Conservation (phyloP, 2,888 invertebrate species). For the Choristoneura rosaceana region DNA sequence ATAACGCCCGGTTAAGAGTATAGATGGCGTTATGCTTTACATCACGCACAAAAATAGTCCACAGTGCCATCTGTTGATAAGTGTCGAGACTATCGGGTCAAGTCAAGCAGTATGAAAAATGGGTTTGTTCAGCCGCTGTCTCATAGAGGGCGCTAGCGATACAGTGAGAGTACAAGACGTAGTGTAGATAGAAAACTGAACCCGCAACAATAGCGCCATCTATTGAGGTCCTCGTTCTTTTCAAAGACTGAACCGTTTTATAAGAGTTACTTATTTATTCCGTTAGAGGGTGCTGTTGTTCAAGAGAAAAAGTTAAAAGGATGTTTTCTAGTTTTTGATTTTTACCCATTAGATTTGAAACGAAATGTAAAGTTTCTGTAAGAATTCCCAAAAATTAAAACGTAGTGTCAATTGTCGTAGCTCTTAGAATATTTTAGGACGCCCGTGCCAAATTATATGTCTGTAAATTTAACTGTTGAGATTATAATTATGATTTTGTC, state of each 20-base stretch:
- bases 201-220: neutral
- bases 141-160: constrained; percentile 22
- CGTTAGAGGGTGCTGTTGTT: neutral
- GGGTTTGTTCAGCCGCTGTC: neutral
- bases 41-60: too few species aligned
- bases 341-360: too few species aligned
- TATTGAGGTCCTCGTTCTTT: neutral
- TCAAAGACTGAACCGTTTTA: too few species aligned
- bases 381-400: too few species aligned
- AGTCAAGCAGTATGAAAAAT: neutral
- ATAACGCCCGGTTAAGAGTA: neutral
- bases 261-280: neutral
- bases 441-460: too few species aligned
- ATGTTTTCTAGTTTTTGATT: too few species aligned
- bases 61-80: constrained; percentile 6
- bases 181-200: neutral
- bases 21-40: constrained; percentile 13
- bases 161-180: neutral
- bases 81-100: neutral
- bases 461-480: too few species aligned
- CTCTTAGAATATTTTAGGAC: too few species aligned
- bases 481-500: too few species aligned
- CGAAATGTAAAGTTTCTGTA: too few species aligned
- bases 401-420: too few species aligned
- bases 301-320: too few species aligned